Percentiles rank a stretch among this genome's conserved stretches.
Evolutionary conservation across 2,113 vertebrate genomes (phyloP).

Genomic region (Acanthochromis polyacanthus): DNA sequence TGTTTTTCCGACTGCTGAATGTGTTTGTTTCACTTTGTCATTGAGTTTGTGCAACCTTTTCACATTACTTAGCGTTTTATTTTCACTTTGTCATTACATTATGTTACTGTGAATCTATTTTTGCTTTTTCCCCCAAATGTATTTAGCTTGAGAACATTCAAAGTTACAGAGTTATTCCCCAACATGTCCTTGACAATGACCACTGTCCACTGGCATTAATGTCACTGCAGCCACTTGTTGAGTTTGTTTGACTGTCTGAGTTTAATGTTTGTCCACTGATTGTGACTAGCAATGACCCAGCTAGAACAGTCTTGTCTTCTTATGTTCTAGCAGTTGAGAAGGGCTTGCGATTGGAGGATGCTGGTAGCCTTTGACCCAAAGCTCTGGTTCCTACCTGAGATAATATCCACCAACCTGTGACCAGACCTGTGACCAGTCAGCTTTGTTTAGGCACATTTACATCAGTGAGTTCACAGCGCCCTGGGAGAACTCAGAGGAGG

Average conservation of each 20-base stretch:
- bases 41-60: not conserved
- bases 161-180: not conserved
- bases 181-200: constrained; percentile 4
- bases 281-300: not conserved
- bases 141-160: not conserved
- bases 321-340: too few relatives aligned
- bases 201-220: constrained; percentile 7
- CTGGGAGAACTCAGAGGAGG: too few relatives aligned
- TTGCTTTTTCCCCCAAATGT: not conserved
- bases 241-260: not conserved
- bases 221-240: constrained; percentile 40
- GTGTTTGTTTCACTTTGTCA: not conserved
- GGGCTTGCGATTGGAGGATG: too few relatives aligned
- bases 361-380: too few relatives aligned
- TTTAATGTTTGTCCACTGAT: not conserved
- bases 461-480: too few relatives aligned
- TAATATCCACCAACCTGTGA: too few relatives aligned
- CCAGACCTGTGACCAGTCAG: too few relatives aligned
- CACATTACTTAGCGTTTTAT: not conserved
- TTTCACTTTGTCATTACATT: not conserved
- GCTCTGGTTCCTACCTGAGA: too few relatives aligned
- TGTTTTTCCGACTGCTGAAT: not conserved
- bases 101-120: not conserved
- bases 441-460: too few relatives aligned
- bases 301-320: too few relatives aligned